Evolutionary conservation across 2,888 invertebrate species (phyloP).

Genomic region (Carcina quercana): DNA sequence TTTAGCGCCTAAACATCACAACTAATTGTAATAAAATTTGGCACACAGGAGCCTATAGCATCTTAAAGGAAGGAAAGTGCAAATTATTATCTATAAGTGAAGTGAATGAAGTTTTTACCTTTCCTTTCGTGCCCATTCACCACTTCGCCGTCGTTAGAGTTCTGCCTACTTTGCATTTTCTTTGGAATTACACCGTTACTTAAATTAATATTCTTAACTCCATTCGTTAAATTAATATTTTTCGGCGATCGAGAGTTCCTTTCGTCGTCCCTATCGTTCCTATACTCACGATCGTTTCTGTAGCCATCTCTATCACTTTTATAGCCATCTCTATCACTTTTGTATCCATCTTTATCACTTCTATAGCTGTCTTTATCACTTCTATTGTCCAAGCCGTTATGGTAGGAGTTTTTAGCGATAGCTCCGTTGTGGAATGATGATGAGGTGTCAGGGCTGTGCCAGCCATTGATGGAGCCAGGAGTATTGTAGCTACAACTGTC

Average conservation of each 20-base stretch:
- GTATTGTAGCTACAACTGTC: constrained; percentile 73
- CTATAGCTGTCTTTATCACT: constrained; percentile 29
- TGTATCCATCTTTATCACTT: constrained; percentile 30
- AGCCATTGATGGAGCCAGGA: constrained; percentile 73
- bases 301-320: constrained; percentile 32
- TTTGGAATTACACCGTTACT: constrained; percentile 59
- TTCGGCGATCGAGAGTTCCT: constrained; percentile 49
- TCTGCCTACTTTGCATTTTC: constrained; percentile 47
- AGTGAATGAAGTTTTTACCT: constrained; percentile 29
- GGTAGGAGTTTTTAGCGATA: constrained; percentile 59
- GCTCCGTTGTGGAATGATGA: constrained; percentile 61
- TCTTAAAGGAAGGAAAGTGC: no score
- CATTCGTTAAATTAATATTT: constrained; percentile 60
- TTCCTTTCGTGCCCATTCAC: constrained; percentile 54
- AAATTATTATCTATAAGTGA: neutral
- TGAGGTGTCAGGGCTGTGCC: constrained; percentile 67
- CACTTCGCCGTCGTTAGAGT: constrained; percentile 48
- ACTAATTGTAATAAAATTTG: neutral
- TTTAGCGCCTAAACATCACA: neutral
- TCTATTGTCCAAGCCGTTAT: constrained; percentile 52
- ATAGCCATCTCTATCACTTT: constrained; percentile 27
- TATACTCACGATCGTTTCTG: constrained; percentile 21
- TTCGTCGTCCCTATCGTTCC: neutral
- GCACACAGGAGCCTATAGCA: no score
- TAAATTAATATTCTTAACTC: constrained; percentile 59